phyloP scores from a whole-genome alignment of 53 echinoderm and acorn worm species.

The Antedon mediterranea region DNA sequence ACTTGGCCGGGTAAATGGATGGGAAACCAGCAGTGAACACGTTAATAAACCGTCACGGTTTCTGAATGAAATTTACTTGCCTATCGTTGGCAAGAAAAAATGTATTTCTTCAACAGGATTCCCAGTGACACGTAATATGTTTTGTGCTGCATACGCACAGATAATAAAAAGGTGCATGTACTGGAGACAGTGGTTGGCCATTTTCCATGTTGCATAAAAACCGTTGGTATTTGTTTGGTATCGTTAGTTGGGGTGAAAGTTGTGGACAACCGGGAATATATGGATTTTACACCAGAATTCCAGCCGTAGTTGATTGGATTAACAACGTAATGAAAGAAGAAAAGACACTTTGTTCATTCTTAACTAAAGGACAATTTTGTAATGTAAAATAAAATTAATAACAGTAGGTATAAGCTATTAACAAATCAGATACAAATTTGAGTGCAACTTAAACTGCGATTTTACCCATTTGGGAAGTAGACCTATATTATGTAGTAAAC shows the following conservation, averaged over 20 bases:
- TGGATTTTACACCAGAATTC: constrained; percentile 71
- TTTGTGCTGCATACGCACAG: too few relatives aligned
- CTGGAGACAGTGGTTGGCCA: constrained; percentile 73
- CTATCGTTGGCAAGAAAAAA: constrained; percentile 20
- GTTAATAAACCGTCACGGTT: constrained; percentile 35
- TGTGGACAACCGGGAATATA: constrained; percentile 46
- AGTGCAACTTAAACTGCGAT: too few relatives aligned
- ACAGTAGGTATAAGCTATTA: too few relatives aligned
- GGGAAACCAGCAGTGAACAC: constrained; percentile 48
- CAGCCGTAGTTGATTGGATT: constrained; percentile 58
- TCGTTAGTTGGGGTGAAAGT: constrained; percentile 94
- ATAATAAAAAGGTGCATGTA: constrained; percentile 39
- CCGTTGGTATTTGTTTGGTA: constrained; percentile 54
- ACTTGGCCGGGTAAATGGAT: constrained; percentile 41
- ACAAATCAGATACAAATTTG: too few relatives aligned
- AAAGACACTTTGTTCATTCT: too few relatives aligned
- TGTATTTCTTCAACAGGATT: constrained; percentile 28
- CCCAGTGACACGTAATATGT: background rate
- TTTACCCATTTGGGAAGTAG: too few relatives aligned
- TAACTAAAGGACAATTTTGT: too few relatives aligned
- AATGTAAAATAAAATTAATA: too few relatives aligned
- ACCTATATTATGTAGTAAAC: too few relatives aligned
- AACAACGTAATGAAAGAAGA: constrained; percentile 5
- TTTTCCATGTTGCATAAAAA: constrained; percentile 28
- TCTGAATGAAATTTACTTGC: constrained; percentile 46